Conservation (phyloP, 2,888 invertebrate genomes). For the Scotopteryx bipunctaria region DNA sequence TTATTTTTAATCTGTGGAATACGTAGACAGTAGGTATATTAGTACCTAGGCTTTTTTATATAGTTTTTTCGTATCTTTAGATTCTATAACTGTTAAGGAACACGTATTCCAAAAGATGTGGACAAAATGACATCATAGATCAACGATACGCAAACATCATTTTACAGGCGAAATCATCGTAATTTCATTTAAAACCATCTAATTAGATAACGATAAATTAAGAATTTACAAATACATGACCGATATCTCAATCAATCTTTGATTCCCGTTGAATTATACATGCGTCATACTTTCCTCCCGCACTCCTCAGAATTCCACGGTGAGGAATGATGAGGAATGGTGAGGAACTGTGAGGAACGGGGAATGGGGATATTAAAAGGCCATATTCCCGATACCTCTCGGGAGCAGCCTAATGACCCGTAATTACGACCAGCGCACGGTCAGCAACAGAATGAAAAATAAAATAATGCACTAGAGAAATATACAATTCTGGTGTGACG, state of each 20-base stretch:
- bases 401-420: conserved; percentile 74
- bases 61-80: too few relatives aligned
- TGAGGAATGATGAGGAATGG: conserved; percentile 2
- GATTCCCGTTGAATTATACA: not conserved
- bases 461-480: not conserved
- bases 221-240: not conserved
- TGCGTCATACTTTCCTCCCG: conserved; percentile 13
- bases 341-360: conserved; percentile 6
- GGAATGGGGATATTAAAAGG: conserved; percentile 65
- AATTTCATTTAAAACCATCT: too few relatives aligned
- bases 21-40: too few relatives aligned
- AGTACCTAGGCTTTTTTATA: too few relatives aligned
- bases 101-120: too few relatives aligned
- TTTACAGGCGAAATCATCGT: too few relatives aligned
- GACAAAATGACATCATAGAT: too few relatives aligned
- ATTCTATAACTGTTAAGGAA: too few relatives aligned
- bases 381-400: conserved; percentile 59
- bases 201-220: too few relatives aligned
- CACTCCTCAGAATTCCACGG: conserved; percentile 46
- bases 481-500: not conserved
- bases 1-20: conserved; percentile 3
- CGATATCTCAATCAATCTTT: not conserved
- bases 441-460: conserved; percentile 13
- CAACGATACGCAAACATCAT: too few relatives aligned
- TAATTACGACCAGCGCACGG: conserved; percentile 61